A percentile compares a stretch with the other conserved stretches of the same genome.
These are phyloP conservation scores for Hormaphis cornu DNA, from an alignment of 1,140 invertebrate species.

Conservation along the genomic window DNA sequence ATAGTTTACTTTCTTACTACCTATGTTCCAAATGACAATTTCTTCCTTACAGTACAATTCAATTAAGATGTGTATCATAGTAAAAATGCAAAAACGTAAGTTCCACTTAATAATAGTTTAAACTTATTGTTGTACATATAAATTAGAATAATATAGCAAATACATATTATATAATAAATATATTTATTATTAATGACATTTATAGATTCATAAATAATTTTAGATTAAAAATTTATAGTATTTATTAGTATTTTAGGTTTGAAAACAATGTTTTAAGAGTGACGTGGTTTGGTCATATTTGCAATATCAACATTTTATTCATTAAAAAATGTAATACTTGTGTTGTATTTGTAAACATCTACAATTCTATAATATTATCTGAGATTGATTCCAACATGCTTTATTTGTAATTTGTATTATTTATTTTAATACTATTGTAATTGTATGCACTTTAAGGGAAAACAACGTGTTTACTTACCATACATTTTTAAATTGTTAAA, in stretches of 20 bases:
- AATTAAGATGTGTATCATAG: neutral
- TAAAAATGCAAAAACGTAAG: neutral
- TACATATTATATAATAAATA: conserved; percentile 5
- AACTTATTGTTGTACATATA: conserved; percentile 5
- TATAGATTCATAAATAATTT: conserved; percentile 8
- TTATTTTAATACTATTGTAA: neutral
- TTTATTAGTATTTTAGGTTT: conserved; percentile 15
- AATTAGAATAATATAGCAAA: conserved; percentile 18
- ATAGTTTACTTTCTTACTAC: conserved; percentile 8
- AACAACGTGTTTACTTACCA: conserved; percentile 3
- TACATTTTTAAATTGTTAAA: conserved; percentile 1
- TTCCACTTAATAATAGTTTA: neutral
- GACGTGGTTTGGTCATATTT: conserved; percentile 10
- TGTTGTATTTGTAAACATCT: conserved; percentile 17
- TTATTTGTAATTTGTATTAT: conserved; percentile 19
- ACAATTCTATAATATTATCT: neutral
- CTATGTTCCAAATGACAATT: conserved; percentile 17
- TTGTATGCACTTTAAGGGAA: conserved; percentile 1
- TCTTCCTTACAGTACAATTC: conserved; percentile 15
- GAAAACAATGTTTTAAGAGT: conserved; percentile 18
- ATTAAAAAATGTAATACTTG: neutral
- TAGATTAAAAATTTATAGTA: conserved; percentile 1
- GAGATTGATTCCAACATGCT: neutral
- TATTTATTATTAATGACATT: conserved; percentile 14
- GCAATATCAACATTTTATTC: conserved; percentile 14